phyloP scores from a whole-genome alignment of 2,888 invertebrate species.

The Mactromeris polynyma region DNA sequence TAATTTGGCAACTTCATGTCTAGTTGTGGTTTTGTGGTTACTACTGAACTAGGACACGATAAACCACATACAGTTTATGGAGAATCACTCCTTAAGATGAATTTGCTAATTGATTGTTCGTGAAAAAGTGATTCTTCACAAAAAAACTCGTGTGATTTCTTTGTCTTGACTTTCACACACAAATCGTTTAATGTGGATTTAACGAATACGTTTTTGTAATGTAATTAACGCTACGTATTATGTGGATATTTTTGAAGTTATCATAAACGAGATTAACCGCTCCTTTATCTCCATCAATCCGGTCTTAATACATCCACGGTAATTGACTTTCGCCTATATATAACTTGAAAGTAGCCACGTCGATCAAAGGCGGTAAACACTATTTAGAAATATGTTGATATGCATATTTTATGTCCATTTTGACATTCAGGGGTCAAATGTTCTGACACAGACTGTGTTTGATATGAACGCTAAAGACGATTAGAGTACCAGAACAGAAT shows the following conservation, averaged over 20 bases:
- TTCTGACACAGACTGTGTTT: neutral
- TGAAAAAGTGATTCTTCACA: neutral
- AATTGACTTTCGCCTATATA: neutral
- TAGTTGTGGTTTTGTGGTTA: constrained; percentile 15
- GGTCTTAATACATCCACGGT: neutral
- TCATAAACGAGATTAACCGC: neutral
- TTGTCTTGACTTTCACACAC: neutral
- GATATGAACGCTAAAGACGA: neutral
- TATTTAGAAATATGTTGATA: constrained; percentile 8
- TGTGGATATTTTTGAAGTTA: neutral
- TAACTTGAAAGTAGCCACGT: neutral
- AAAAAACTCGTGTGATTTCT: neutral
- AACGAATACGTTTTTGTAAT: neutral
- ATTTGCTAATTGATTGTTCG: neutral
- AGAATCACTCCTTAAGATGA: neutral
- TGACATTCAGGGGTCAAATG: constrained; percentile 26
- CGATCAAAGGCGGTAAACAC: neutral
- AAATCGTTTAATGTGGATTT: neutral
- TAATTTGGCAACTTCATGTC: neutral
- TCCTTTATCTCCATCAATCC: neutral
- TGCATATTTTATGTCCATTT: constrained; percentile 15
- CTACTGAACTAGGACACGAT: neutral
- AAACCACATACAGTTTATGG: neutral
- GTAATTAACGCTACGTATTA: neutral
- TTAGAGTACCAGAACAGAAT: neutral